Percentiles rank a stretch among this genome's conserved stretches.
phyloP scores from a whole-genome alignment of 2,888 invertebrate genomes.

The Villa cingulata region DNA sequence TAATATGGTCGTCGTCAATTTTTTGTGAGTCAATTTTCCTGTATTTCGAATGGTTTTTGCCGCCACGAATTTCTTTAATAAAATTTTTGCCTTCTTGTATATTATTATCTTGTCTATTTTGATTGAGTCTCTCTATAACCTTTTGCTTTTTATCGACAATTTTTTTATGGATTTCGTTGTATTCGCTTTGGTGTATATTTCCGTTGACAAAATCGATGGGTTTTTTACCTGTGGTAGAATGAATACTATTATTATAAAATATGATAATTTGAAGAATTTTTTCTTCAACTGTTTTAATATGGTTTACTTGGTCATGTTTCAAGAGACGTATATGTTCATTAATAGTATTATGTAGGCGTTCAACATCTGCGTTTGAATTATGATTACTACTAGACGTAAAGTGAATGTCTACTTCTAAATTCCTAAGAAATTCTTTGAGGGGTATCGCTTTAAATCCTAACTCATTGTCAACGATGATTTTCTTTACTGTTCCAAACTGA shows the following conservation, averaged over 20 bases:
- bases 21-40: background rate
- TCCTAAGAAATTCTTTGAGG: background rate
- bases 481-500: background rate
- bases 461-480: background rate
- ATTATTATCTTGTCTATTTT: background rate
- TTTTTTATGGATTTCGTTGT: background rate
- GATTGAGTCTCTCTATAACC: background rate
- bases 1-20: background rate
- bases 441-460: background rate
- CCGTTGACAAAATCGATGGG: constrained; percentile 14
- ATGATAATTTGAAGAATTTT: constrained; percentile 14
- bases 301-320: constrained; percentile 11
- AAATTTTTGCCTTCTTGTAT: background rate
- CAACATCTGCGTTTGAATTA: constrained; percentile 14
- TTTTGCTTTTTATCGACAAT: background rate
- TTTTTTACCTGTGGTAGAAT: constrained; percentile 9
- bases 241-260: constrained; percentile 15
- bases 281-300: constrained; percentile 12
- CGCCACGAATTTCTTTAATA: background rate
- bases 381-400: too few relatives aligned
- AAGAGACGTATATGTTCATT: constrained; percentile 15
- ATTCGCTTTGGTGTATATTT: background rate
- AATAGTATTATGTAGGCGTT: constrained; percentile 14
- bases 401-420: background rate
- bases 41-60: background rate